Conservation (phyloP, 2,113 vertebrate species). For the Micromys minutus region DNA sequence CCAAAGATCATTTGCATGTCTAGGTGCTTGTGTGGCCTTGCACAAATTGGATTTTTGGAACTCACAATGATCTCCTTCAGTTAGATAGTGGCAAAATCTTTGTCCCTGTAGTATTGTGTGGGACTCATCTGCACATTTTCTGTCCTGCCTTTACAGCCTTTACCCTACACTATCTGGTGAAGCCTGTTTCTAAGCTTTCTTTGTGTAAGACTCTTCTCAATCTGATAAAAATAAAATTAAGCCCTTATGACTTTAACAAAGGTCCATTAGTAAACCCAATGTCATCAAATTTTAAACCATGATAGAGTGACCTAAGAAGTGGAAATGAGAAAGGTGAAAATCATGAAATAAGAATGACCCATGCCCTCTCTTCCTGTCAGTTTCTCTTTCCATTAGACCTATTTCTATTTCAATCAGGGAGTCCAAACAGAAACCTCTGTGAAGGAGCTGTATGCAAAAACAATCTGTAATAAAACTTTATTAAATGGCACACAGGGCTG, state of each 20-base stretch:
- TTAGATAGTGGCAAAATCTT: neutral
- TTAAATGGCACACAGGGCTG: neutral
- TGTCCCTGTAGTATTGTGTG: neutral
- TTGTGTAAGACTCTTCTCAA: neutral
- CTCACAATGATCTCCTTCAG: neutral
- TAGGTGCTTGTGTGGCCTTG: neutral
- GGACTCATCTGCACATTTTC: no score
- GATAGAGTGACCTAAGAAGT: neutral
- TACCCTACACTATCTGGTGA: neutral
- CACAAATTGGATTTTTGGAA: neutral
- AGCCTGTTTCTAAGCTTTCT: neutral
- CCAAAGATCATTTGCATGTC: neutral
- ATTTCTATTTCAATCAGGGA: neutral
- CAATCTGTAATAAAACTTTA: neutral
- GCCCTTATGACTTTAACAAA: neutral
- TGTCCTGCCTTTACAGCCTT: neutral
- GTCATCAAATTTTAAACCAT: conserved; percentile 34
- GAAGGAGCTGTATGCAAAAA: neutral
- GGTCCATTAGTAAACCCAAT: neutral
- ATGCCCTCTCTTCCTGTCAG: neutral
- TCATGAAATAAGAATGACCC: neutral
- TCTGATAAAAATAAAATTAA: neutral
- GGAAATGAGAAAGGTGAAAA: conserved; percentile 20
- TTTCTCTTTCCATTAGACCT: neutral
- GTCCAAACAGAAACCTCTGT: neutral